Evolutionary conservation across 2,797 vertebrate species (phyloP).

Genomic region (Sebastolobus alascanus): DNA sequence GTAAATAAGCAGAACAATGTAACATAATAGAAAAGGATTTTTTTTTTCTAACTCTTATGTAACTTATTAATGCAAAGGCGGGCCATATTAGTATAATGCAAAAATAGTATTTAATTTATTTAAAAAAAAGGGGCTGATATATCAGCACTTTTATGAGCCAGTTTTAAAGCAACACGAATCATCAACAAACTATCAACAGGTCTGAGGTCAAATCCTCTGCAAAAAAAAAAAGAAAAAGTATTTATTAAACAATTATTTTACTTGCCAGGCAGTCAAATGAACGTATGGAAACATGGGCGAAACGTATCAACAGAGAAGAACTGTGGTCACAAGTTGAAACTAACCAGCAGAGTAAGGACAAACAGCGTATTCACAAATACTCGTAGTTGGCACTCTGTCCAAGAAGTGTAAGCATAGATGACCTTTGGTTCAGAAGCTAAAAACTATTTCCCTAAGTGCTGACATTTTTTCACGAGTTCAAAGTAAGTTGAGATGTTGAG

Average conservation of each 20-base stretch:
- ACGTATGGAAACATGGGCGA: background rate
- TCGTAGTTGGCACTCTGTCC: background rate
- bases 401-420: background rate
- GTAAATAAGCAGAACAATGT: background rate
- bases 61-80: background rate
- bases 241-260: background rate
- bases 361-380: background rate
- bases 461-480: background rate
- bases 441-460: background rate
- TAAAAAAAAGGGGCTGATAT: no score
- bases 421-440: background rate
- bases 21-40: no score
- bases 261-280: background rate
- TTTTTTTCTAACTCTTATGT: background rate
- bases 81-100: background rate
- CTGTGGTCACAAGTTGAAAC: constrained; percentile 4
- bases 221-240: background rate
- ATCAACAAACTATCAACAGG: background rate
- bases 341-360: background rate
- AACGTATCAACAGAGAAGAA: background rate
- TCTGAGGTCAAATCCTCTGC: background rate
- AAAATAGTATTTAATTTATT: background rate
- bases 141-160: background rate
- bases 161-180: background rate
- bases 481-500: background rate